Conservation (phyloP, 2,797 vertebrate species). For the Pangasius larnaudii region DNA sequence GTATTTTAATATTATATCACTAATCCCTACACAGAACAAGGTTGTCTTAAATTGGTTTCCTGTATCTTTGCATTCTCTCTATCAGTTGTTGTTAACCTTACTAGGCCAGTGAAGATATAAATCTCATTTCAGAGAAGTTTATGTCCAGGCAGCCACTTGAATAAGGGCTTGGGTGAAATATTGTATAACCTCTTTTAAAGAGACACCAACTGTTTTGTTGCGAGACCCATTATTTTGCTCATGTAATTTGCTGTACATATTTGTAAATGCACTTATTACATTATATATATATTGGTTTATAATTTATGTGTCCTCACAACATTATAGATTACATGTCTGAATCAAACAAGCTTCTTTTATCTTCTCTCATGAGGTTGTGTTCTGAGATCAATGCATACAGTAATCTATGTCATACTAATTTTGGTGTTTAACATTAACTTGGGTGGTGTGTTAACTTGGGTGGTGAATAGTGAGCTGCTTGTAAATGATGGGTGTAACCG, state of each 20-base stretch:
- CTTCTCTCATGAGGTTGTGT: neutral
- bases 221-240: neutral
- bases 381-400: neutral
- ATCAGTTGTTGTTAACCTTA: neutral
- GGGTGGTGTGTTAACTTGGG: neutral
- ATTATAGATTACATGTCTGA: neutral
- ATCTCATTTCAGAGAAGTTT: neutral
- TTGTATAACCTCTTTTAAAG: neutral
- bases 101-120: neutral
- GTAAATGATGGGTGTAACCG: neutral
- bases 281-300: slow-evolving; percentile 30
- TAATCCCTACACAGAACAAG: neutral
- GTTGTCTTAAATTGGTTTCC: no score
- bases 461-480: neutral
- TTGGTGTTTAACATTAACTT: neutral
- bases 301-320: slow-evolving; percentile 10
- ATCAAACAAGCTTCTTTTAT: neutral
- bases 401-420: neutral
- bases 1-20: neutral
- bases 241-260: slow-evolving; percentile 42
- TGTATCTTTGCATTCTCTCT: neutral
- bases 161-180: neutral
- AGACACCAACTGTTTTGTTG: neutral
- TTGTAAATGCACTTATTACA: slow-evolving; percentile 45
- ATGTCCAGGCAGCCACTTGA: neutral